Evolutionary conservation across 2,797 vertebrate species (phyloP).

Genomic region (Glyptemys insculpta): DNA sequence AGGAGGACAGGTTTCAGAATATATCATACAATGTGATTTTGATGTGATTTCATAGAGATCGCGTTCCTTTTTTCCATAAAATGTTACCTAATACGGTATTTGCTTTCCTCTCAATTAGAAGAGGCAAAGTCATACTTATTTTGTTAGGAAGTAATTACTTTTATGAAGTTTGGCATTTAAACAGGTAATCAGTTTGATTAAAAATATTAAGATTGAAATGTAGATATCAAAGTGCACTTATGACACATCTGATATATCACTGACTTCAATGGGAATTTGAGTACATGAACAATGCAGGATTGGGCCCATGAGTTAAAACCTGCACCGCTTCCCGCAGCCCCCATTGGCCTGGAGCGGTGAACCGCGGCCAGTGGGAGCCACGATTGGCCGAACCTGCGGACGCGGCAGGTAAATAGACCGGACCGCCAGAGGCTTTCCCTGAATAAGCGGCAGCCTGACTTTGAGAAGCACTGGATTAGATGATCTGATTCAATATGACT

Average conservation of each 20-base stretch:
- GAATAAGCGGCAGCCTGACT: too few species aligned
- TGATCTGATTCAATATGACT: neutral
- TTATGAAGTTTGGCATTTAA: neutral
- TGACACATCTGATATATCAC: neutral
- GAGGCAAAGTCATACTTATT: neutral
- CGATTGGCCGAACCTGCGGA: too few species aligned
- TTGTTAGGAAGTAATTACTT: neutral
- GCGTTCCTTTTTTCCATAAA: neutral
- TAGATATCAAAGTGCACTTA: neutral
- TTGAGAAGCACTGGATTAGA: too few species aligned
- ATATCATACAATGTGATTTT: accelerated
- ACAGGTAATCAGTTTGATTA: neutral
- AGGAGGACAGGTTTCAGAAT: neutral
- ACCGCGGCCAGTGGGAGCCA: too few species aligned
- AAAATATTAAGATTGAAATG: neutral
- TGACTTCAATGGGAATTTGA: neutral
- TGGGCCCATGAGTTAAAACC: neutral
- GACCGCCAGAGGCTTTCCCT: too few species aligned
- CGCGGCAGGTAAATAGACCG: too few species aligned
- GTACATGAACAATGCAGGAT: neutral
- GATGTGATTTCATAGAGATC: accelerated
- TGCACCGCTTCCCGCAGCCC: too few species aligned
- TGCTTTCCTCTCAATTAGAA: neutral
- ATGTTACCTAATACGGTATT: accelerated
- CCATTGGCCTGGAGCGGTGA: too few species aligned